Evolutionary conservation across 2,888 invertebrate genomes (phyloP), one percentile per base, ranked within the genome.

Genomic region (Saturnia japonica): DNA sequence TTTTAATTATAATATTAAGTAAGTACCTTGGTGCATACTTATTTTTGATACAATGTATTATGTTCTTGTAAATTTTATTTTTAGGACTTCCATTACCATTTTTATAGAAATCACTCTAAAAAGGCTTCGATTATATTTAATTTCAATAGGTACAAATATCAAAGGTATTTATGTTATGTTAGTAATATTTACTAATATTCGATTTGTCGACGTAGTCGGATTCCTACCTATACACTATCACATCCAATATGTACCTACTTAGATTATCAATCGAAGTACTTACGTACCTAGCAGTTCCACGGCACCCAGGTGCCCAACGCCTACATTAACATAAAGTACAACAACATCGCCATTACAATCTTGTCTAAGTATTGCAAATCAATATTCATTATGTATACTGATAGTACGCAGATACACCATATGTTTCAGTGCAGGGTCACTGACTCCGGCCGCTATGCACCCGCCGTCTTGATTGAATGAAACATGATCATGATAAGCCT

Each of bases 401-500:
- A 84, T 83, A 73, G 74, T 76, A 74, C 72, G 76, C 78, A 80
- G 80, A 82, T 80, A 82, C 68, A 75, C 75, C 80, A 78, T 78
- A 76, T 78, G 78, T 79, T 82, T 75, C 78, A 80, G 78, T 68
- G 75, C 68, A 75, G 79, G 83, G 85, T 87, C 86, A 82, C 67
- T 83, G 87, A 80, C 87, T 76, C 75, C 72, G 71, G 71, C 72
- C 75, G 82, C 78, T 82, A 80, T 81, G 81, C 86, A 83, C 86
- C 85, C 86, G 85, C 82, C 85, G 84, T 80, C 84, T 87, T 88
- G 87, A 90, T 90, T 91, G 84, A 91, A 89, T 86, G 84, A 89
- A 86, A 86, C 82, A 82, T 82, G 82, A 77, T 76, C 80, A 78
- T 78, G 78, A 77, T 79, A 78, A 72, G 73, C 60, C 70, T 62